A percentile compares a stretch with the other conserved stretches of the same genome.
Conservation (phyloP, 2,113 vertebrate species). For the Oreochromis aureus region DNA sequence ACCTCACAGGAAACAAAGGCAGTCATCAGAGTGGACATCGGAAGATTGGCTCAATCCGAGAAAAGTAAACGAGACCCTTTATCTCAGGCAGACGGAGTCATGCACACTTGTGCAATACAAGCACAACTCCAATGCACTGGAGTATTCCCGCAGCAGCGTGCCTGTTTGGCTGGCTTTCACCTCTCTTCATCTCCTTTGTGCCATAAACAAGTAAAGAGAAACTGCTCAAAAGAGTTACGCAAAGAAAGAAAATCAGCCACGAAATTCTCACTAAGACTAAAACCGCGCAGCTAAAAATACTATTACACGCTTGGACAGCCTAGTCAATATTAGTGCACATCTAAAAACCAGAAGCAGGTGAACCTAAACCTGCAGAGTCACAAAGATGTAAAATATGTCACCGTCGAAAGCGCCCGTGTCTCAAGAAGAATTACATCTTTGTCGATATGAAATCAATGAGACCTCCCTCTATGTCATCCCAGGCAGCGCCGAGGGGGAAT, state of each 20-base stretch:
- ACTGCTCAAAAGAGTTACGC: background rate
- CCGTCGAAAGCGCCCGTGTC: background rate
- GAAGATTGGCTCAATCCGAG: background rate
- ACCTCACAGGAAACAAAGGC: background rate
- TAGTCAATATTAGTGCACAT: slow-evolving; percentile 21
- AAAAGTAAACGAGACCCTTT: background rate
- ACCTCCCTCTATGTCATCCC: background rate
- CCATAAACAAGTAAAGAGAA: background rate
- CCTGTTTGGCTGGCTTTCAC: background rate
- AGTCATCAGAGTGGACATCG: background rate
- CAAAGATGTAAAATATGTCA: slow-evolving; percentile 1
- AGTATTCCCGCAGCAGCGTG: background rate
- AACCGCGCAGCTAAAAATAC: background rate
- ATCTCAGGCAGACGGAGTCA: background rate
- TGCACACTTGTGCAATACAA: background rate
- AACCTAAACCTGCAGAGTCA: background rate
- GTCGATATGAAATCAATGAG: slow-evolving; percentile 23
- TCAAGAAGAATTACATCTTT: slow-evolving; percentile 2
- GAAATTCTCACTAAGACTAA: background rate
- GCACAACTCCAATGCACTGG: background rate
- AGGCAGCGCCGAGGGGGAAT: background rate
- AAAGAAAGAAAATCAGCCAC: background rate
- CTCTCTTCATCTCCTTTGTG: background rate
- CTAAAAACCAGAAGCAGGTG: background rate
- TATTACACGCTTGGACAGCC: slow-evolving; percentile 15